Conservation (phyloP, 1,140 invertebrate species). For the Anadara kagoshimensis region DNA sequence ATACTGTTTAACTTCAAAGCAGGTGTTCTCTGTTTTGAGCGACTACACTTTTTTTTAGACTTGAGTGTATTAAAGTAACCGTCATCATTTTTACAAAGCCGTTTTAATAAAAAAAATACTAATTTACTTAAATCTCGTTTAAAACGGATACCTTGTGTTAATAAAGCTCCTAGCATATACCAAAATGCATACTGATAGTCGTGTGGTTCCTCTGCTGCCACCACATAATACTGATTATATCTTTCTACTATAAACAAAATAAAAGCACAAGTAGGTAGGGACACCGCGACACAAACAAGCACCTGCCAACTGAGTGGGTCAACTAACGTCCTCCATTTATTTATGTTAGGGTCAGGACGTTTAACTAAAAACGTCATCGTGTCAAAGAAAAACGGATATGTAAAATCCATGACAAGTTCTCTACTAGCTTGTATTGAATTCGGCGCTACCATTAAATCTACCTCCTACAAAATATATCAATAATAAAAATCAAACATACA, state of each 20-base stretch:
- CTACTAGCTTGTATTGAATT: constrained; percentile 42
- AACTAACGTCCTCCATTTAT: constrained; percentile 57
- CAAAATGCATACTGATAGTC: constrained; percentile 51
- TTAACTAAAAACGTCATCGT: constrained; percentile 49
- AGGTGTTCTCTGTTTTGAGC: too few relatives aligned
- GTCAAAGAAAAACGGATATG: constrained; percentile 56
- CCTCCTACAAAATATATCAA: too few relatives aligned
- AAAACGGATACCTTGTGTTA: constrained; percentile 57
- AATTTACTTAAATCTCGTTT: too few relatives aligned
- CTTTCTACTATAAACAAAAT: background rate
- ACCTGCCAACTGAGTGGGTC: constrained; percentile 55
- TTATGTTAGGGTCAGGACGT: constrained; percentile 51
- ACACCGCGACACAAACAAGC: constrained; percentile 10
- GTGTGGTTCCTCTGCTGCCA: constrained; percentile 27
- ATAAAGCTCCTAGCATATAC: constrained; percentile 56
- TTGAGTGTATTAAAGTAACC: too few relatives aligned
- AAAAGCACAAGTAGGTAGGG: background rate
- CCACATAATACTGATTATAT: background rate
- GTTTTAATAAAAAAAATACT: too few relatives aligned
- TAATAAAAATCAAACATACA: too few relatives aligned
- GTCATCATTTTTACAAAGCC: too few relatives aligned
- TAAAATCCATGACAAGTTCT: constrained; percentile 60
- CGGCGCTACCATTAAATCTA: constrained; percentile 55
- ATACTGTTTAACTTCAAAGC: too few relatives aligned
- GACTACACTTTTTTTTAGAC: too few relatives aligned